phyloP scores from a whole-genome alignment of 2,113 vertebrate species.

The Garra rufa region DNA sequence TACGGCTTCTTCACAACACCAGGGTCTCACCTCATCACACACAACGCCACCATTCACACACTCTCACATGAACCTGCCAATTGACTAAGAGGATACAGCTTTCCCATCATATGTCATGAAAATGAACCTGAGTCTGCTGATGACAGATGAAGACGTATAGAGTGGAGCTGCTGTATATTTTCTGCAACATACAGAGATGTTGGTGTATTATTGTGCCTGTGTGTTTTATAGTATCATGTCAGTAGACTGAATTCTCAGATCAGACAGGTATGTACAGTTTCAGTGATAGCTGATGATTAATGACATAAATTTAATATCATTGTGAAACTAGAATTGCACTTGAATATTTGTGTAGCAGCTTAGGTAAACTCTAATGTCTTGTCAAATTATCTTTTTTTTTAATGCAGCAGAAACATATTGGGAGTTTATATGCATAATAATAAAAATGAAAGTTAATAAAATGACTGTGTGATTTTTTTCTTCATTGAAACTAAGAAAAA shows the following conservation, averaged over 20 bases:
- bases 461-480: neutral
- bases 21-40: constrained; percentile 84
- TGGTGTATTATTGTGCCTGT: neutral
- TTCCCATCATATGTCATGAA: neutral
- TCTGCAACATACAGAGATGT: neutral
- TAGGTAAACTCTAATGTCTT: neutral
- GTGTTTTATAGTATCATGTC: neutral
- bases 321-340: neutral
- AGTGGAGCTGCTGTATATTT: neutral
- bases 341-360: neutral
- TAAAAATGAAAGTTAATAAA: neutral
- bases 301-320: neutral
- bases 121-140: neutral
- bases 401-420: neutral
- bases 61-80: neutral
- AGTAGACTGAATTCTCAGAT: neutral
- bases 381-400: neutral
- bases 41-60: constrained; percentile 54
- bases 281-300: neutral
- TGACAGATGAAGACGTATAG: neutral
- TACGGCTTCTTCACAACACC: constrained; percentile 99
- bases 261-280: neutral
- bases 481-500: neutral
- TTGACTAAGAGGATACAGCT: neutral
- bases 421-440: neutral